phyloP scores from a whole-genome alignment of 2,888 invertebrate genomes.

The Melitaea athalia region DNA sequence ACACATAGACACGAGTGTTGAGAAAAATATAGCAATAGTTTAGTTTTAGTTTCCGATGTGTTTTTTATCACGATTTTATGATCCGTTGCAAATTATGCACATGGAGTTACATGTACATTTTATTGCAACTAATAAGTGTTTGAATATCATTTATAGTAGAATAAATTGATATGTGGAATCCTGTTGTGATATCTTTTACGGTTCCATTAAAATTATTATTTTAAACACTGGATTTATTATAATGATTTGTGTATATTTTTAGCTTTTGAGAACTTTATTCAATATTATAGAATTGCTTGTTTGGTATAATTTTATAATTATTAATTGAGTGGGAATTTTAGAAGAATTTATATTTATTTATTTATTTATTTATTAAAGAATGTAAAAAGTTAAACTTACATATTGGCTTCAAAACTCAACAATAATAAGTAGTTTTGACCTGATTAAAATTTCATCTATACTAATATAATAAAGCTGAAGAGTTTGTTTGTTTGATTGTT shows the following conservation, averaged over 20 bases:
- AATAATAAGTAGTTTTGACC: too few relatives aligned
- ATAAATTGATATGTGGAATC: slow-evolving; percentile 9
- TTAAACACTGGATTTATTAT: neutral
- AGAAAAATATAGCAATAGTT: neutral
- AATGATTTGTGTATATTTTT: neutral
- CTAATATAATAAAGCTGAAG: too few relatives aligned
- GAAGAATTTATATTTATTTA: too few relatives aligned
- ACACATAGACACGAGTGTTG: slow-evolving; percentile 9
- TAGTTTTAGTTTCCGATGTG: slow-evolving; percentile 1
- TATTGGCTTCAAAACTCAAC: too few relatives aligned
- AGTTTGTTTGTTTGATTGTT: too few relatives aligned
- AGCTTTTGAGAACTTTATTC: too few relatives aligned
- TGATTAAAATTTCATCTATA: too few relatives aligned
- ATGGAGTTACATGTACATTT: slow-evolving; percentile 8
- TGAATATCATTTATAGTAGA: neutral
- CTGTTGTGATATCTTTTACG: neutral
- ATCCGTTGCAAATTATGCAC: slow-evolving; percentile 25
- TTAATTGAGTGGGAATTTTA: too few relatives aligned
- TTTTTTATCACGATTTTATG: slow-evolving; percentile 20
- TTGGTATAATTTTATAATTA: too few relatives aligned
- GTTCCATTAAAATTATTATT: neutral
- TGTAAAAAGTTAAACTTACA: too few relatives aligned
- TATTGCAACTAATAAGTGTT: slow-evolving; percentile 11
- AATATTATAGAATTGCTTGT: too few relatives aligned
- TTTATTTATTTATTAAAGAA: too few relatives aligned